phyloP scores from a whole-genome alignment of 2,113 vertebrate genomes.

The Phocoena phocoena region DNA sequence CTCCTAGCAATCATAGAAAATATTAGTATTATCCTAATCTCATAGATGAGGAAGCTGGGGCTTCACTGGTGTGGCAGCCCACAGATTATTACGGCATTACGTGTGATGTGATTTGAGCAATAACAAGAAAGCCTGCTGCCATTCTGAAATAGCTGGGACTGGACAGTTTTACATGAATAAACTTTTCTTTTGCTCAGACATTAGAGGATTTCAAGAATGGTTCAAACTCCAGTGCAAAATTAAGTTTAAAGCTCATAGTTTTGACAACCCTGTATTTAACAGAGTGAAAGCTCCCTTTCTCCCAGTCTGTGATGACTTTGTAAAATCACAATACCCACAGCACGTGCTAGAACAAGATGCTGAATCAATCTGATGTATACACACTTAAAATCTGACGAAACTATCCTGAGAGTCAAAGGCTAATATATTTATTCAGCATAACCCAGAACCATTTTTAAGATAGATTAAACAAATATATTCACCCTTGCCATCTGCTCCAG shows the following conservation, averaged over 20 bases:
- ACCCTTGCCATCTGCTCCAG: background rate
- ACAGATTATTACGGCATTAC: background rate
- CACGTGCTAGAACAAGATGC: background rate
- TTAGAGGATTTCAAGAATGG: background rate
- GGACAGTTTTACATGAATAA: background rate
- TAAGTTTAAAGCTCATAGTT: background rate
- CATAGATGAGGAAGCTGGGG: background rate
- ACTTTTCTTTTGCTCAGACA: conserved; percentile 2
- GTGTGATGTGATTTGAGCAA: background rate
- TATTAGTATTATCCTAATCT: background rate
- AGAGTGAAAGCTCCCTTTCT: background rate
- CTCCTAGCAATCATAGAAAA: background rate
- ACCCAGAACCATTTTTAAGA: background rate
- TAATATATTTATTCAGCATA: background rate
- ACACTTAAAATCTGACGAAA: background rate
- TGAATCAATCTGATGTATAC: background rate
- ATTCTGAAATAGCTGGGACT: background rate
- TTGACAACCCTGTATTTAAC: background rate
- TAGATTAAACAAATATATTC: background rate
- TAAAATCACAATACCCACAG: background rate
- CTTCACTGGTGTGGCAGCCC: background rate
- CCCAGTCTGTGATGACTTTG: background rate
- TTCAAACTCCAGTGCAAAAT: background rate
- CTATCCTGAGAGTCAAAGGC: background rate
- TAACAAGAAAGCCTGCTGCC: background rate